A percentile compares a stretch with the other conserved stretches of the same genome.
These are phyloP conservation scores for Metridium senile DNA, from an alignment of 92 coral and sea anemone genomes.

Conservation along the genomic window DNA sequence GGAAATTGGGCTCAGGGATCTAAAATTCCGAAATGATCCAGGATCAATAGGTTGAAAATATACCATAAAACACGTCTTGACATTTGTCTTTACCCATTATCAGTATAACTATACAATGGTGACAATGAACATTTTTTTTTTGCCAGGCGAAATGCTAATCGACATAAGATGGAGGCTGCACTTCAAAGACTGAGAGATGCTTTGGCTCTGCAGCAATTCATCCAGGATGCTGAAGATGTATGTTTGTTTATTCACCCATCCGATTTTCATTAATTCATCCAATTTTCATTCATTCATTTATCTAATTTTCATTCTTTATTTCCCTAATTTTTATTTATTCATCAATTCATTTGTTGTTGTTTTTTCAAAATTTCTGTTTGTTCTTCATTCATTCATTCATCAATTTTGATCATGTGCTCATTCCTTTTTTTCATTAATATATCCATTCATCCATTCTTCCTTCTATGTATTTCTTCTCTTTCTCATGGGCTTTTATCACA, in stretches of 20 bases:
- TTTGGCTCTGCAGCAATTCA: constrained; percentile 86
- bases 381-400: not conserved
- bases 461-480: not conserved
- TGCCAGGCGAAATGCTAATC: constrained; percentile 94
- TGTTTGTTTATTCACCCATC: constrained; percentile 1
- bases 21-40: no score
- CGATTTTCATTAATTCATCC: not conserved
- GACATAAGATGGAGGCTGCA: constrained; percentile 87
- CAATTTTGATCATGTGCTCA: no score
- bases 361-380: no score
- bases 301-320: not conserved
- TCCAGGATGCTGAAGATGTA: constrained; percentile 98
- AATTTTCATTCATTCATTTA: not conserved
- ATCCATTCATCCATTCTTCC: not conserved
- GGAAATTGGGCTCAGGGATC: no score
- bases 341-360: not conserved
- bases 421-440: not conserved
- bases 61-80: no score
- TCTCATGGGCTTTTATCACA: not conserved
- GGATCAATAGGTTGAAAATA: no score
- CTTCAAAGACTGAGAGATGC: constrained; percentile 89
- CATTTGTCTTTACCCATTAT: no score
- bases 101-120: no score
- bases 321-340: not conserved
- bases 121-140: no score